Conservation (phyloP, 2,888 invertebrate species). For the Stratiomys singularior region DNA sequence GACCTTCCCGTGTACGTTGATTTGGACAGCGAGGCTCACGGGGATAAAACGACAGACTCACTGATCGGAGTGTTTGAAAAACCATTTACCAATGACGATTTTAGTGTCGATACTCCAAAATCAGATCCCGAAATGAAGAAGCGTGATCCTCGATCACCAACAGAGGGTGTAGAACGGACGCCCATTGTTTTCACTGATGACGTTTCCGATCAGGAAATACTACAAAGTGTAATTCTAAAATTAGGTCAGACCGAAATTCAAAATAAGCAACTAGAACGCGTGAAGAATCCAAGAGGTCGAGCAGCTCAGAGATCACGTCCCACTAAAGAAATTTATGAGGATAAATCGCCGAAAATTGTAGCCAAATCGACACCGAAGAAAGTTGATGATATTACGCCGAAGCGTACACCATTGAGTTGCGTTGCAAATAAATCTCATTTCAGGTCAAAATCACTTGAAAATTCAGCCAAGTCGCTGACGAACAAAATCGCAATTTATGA, state of each 20-base stretch:
- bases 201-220: not conserved
- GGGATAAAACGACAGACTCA: not conserved
- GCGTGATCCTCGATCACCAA: slow-evolving; percentile 50
- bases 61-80: slow-evolving; percentile 9
- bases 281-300: slow-evolving; percentile 43
- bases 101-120: not conserved
- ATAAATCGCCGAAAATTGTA: slow-evolving; percentile 27
- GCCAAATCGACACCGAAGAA: slow-evolving; percentile 37
- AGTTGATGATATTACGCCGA: not conserved
- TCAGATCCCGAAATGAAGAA: not conserved
- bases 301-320: not conserved
- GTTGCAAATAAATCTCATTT: slow-evolving; percentile 49
- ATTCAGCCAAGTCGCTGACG: slow-evolving; percentile 28
- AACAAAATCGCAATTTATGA: slow-evolving; percentile 43
- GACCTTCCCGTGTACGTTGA: slow-evolving; percentile 31
- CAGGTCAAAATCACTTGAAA: slow-evolving; percentile 49
- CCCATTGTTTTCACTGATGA: slow-evolving; percentile 47
- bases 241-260: not conserved
- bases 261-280: slow-evolving; percentile 43
- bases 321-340: slow-evolving; percentile 45
- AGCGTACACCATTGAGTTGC: slow-evolving; percentile 50
- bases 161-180: slow-evolving; percentile 45
- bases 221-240: slow-evolving; percentile 38
- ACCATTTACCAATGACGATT: not conserved
- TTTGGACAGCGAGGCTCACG: not conserved